Evolutionary conservation across 1,140 invertebrate species (phyloP), one percentile per base, ranked within the genome.

Genomic region (Drosophila orosa): DNA sequence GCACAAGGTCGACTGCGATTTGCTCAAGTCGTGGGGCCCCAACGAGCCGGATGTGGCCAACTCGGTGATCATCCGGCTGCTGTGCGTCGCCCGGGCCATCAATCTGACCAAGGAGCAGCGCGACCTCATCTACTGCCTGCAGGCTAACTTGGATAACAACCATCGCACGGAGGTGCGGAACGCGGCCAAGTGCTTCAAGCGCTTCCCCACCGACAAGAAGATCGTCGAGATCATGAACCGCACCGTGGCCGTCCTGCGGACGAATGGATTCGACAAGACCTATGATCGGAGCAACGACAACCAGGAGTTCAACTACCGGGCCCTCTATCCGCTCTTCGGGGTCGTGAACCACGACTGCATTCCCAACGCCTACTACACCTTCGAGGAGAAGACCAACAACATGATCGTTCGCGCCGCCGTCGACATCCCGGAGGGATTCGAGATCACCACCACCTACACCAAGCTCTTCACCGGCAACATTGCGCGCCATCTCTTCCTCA

Each of bases 281-380:
- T 74, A 71, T 7, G 92, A 93, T 52, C 92, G 92, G 48, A 93
- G 92, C 12, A 91, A 87, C 48, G 92, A 93, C 61, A 91, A 93
- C 73, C 92, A 94, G 76, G 80, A 91, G 57, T 93, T 93, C 66
- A 94, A 93, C 81, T 92, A 95, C 61, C 93, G 95, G 76, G 96
- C 95, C 10, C 91, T 97, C 25, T 97, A 95, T 92, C 95, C 96
- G 10, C 91, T 96, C 10, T 94, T 95, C 1, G 94, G 94, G 27
- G 92, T 97, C 31, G 94, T 96, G 91, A 96, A 97, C 92, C 96
- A 97, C 85, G 94, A 93, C 45, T 97, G 96, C 87, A 92, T 93
- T 31, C 95, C 96, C 15, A 97, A 97, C 82, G 96, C 95, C 0
- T 94, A 94, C 55, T 95, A 96, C 68, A 92, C 93, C 35, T 96